phyloP scores from a whole-genome alignment of 2,113 vertebrate genomes.

The Pheucticus melanocephalus region DNA sequence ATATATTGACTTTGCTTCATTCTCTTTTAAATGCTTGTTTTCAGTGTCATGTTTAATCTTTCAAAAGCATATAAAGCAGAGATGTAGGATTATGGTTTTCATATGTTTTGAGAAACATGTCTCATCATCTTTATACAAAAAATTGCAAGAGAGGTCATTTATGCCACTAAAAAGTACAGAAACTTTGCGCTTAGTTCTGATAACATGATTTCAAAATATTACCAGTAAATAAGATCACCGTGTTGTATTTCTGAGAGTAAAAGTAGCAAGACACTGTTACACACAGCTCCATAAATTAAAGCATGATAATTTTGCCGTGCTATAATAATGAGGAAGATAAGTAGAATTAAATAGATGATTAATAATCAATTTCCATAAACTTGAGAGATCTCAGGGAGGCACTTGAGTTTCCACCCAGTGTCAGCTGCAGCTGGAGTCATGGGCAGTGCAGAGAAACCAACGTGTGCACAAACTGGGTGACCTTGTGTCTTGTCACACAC shows the following conservation, averaged over 20 bases:
- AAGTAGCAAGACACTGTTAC: background rate
- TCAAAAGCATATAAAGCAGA: background rate
- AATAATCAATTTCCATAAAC: constrained; percentile 5
- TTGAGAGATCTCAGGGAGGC: background rate
- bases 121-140: background rate
- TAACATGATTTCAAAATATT: background rate
- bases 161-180: background rate
- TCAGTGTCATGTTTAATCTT: background rate
- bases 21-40: background rate
- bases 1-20: background rate
- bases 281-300: background rate
- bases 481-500: background rate
- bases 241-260: background rate
- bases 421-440: background rate
- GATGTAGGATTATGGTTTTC: background rate
- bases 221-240: background rate
- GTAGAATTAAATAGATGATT: background rate
- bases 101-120: background rate
- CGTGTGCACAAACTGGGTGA: background rate
- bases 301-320: background rate
- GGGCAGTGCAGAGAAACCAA: background rate
- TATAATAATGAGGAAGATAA: background rate
- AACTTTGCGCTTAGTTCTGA: background rate
- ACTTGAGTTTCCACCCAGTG: background rate
- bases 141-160: background rate